These are phyloP conservation scores for Lytechinus variegatus DNA, from an alignment of 35 echinoderm and acorn worm species.

Conservation along the genomic window DNA sequence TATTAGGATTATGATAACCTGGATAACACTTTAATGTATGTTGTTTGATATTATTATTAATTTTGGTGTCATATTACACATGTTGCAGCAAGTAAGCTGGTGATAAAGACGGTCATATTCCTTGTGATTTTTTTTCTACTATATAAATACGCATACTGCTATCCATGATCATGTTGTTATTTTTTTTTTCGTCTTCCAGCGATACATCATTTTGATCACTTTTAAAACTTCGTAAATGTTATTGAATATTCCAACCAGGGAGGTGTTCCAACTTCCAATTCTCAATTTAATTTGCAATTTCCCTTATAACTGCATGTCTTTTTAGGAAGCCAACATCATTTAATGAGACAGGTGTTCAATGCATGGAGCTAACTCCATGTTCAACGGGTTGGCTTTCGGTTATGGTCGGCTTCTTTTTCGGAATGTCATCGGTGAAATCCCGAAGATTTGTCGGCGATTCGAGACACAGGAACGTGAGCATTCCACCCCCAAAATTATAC, in stretches of 20 bases:
- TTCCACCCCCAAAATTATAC: background rate
- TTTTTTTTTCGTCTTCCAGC: background rate
- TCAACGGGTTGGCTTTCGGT: background rate
- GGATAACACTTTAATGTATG: too few species aligned
- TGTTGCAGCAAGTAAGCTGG: too few species aligned
- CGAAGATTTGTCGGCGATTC: background rate
- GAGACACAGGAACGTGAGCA: background rate
- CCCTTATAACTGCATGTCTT: background rate
- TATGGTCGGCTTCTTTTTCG: constrained; percentile 4
- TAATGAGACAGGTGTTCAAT: background rate
- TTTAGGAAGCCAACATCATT: background rate
- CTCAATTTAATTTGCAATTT: background rate
- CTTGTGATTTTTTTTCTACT: too few species aligned
- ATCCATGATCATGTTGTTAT: background rate
- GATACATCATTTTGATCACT: background rate
- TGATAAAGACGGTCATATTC: too few species aligned
- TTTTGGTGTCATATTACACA: too few species aligned
- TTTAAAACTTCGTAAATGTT: background rate
- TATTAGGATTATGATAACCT: too few species aligned
- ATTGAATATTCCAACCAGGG: background rate
- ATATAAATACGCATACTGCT: too few species aligned
- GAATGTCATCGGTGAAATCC: background rate
- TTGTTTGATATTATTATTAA: too few species aligned
- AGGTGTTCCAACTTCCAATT: background rate
- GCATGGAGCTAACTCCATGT: too few species aligned